Base-by-base conservation (phyloP, 2,888 invertebrate species). In the Sylvicola fuscatus region DNA sequence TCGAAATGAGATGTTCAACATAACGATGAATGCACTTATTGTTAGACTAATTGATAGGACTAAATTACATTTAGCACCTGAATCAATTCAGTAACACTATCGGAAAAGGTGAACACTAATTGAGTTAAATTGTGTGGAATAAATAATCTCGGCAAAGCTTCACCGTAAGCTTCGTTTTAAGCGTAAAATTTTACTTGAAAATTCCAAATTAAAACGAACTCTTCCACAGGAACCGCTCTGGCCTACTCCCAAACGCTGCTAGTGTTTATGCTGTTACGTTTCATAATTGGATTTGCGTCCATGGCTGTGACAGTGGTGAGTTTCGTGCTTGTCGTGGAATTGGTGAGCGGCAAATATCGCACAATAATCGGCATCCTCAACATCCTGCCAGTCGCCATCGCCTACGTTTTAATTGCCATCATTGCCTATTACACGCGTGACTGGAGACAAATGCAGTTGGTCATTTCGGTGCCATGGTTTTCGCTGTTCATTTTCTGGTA, bases 231-330 rank as follows among this genome's bases (percentile, higher is more conserved):
- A 34, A 58, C 61, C 12, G 52, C 59, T 21, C 62, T 72, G 39
- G 67, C 70, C 32, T 67, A 72, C 49, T 61, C 64, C 14, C 66
- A 68, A 33, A 68, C 66, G 53, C 63, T 69, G 49, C 56, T 63
- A 45, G 54, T 69, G 44, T 74, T 66, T 52, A 62, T 69, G 58
- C 45, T 51, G 42, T 44, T 58, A 34, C 57, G 73, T 42, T 64
- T 67, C 40, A 49, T 68, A 40, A 58, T 70, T 44, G 75, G 74
- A 40, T 70, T 67, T 53, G 65, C 69, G 43, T 69, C 68, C 39
- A 69, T 72, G 48, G 70, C 72, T 38, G 55, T 58, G 43, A 50
- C 53, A 41, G 73, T 82, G 43, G 81, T 82, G 35, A 69, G 70
- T 38, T 74, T 74, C 52, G 72, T 75, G 21, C 54, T 74, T 32